phyloP scores from a whole-genome alignment of 2,888 invertebrate species.

The Sisyra terminalis region DNA sequence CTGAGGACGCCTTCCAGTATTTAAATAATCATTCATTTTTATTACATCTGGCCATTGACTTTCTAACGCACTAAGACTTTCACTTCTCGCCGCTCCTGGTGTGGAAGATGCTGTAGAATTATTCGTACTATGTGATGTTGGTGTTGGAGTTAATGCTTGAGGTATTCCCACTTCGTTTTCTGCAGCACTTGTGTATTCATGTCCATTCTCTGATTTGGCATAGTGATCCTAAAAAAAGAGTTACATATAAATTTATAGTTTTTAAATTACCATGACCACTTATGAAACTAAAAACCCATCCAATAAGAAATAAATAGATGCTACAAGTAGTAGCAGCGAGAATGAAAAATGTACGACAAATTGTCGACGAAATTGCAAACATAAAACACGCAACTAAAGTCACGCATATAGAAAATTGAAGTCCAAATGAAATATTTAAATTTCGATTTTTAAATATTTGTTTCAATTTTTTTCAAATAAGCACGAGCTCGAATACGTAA shows the following conservation, averaged over 20 bases:
- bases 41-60: constrained; percentile 49
- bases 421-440: background rate
- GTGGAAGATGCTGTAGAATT: constrained; percentile 6
- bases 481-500: background rate
- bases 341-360: too few species aligned
- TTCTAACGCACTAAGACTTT: constrained; percentile 22
- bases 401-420: too few species aligned
- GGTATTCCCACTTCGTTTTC: constrained; percentile 7
- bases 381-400: too few species aligned
- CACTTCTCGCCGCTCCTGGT: constrained; percentile 16
- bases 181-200: constrained; percentile 3
- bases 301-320: too few species aligned
- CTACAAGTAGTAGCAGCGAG: too few species aligned
- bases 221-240: constrained; percentile 2
- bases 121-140: constrained; percentile 3
- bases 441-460: constrained; percentile 1
- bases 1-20: constrained; percentile 72
- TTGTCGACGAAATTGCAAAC: too few species aligned
- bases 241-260: too few species aligned
- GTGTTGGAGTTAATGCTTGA: constrained; percentile 1
- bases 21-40: constrained; percentile 73
- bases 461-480: background rate
- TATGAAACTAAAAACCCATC: too few species aligned
- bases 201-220: constrained; percentile 7
- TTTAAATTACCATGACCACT: too few species aligned